Conservation (phyloP, 2,113 vertebrate species). For the Pelodiscus sinensis region DNA sequence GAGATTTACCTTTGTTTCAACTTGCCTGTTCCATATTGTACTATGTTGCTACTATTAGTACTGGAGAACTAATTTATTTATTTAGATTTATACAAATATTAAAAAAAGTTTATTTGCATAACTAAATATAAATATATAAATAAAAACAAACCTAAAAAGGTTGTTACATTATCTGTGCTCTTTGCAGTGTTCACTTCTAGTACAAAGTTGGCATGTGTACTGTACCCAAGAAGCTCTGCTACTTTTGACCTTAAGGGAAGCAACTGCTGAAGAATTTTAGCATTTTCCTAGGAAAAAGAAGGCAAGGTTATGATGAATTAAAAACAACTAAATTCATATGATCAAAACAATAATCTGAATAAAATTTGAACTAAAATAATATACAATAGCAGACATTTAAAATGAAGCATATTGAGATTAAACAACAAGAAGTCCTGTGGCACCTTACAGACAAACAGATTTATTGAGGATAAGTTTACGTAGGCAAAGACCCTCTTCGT, state of each 20-base stretch:
- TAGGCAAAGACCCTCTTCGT: too few species aligned
- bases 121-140: constrained; percentile 12
- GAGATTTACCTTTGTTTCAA: constrained; percentile 16
- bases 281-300: constrained; percentile 84
- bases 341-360: background rate
- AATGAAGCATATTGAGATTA: background rate
- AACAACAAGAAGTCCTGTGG: too few species aligned
- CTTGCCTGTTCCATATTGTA: background rate
- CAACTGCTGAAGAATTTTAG: constrained; percentile 87
- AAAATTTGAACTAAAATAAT: background rate
- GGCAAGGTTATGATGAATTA: background rate
- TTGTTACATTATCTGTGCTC: constrained; percentile 83
- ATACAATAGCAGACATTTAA: background rate
- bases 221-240: constrained; percentile 89
- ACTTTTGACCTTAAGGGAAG: constrained; percentile 87
- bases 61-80: background rate
- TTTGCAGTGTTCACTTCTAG: constrained; percentile 95
- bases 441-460: too few species aligned
- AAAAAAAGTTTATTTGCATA: background rate
- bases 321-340: background rate
- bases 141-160: constrained; percentile 87
- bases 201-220: constrained; percentile 90
- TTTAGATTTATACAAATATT: background rate
- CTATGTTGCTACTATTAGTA: background rate
- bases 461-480: too few species aligned